Percentiles rank a stretch among this genome's conserved stretches.
Conservation (phyloP, 2,797 vertebrate genomes). For the Schizothorax lantsangensis region DNA sequence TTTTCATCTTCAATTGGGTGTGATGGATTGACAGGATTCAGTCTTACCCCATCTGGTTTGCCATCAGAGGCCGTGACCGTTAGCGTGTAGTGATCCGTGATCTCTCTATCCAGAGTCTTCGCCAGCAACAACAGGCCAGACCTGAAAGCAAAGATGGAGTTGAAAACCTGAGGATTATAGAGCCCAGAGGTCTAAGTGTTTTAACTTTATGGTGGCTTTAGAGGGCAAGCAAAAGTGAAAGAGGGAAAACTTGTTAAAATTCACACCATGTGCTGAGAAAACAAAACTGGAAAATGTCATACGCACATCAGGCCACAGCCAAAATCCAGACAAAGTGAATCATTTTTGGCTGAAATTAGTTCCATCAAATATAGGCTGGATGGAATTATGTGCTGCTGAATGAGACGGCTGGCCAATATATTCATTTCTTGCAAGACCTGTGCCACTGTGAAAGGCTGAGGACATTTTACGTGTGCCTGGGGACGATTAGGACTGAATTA, state of each 20-base stretch:
- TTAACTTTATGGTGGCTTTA: neutral
- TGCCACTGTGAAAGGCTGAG: slow-evolving; percentile 8
- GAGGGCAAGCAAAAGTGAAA: neutral
- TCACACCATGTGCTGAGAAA: slow-evolving; percentile 13
- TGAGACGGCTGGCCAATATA: slow-evolving; percentile 18
- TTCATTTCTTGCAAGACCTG: slow-evolving; percentile 22
- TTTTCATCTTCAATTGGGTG: slow-evolving; percentile 10
- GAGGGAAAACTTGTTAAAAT: neutral
- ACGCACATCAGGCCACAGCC: neutral
- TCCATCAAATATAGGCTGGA: slow-evolving; percentile 10
- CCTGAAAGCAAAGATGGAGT: slow-evolving; percentile 69
- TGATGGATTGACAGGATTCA: slow-evolving; percentile 21
- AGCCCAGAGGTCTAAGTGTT: neutral
- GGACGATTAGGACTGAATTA: slow-evolving; percentile 39
- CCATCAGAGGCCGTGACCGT: slow-evolving; percentile 92
- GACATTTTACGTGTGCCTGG: slow-evolving; percentile 21
- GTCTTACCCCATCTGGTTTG: slow-evolving; percentile 92
- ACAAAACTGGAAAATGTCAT: slow-evolving; percentile 22
- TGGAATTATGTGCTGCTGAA: slow-evolving; percentile 41
- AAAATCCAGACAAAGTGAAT: slow-evolving; percentile 37
- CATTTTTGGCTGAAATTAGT: slow-evolving; percentile 30
- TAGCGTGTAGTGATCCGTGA: slow-evolving; percentile 90
- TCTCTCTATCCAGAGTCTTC: slow-evolving; percentile 91
- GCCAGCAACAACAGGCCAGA: slow-evolving; percentile 89
- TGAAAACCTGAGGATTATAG: neutral